A percentile compares a stretch with the other conserved stretches of the same genome.
Evolutionary conservation across 2,113 vertebrate species (phyloP).

Genomic region (Vulpes lagopus): DNA sequence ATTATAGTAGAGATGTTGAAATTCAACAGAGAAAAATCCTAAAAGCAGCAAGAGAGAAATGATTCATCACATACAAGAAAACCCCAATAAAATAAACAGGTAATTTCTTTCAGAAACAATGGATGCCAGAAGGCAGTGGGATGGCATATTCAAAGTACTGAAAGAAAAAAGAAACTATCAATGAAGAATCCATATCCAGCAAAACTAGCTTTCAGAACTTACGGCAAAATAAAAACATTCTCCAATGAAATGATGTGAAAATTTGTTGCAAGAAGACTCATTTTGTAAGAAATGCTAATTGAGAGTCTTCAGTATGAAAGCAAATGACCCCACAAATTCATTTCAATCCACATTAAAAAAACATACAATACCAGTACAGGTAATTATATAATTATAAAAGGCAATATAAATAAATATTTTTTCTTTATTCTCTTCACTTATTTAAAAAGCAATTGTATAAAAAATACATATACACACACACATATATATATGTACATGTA

Average conservation of each 20-base stretch:
- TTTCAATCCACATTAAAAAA: background rate
- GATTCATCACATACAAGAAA: background rate
- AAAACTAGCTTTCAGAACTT: constrained; percentile 20
- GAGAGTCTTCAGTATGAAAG: background rate
- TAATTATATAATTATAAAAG: constrained; percentile 20
- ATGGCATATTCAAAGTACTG: background rate
- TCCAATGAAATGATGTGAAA: background rate
- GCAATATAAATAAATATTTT: constrained; percentile 27
- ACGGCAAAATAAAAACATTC: constrained; percentile 11
- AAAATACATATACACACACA: background rate
- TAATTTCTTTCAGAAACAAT: constrained; percentile 32
- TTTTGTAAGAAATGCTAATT: background rate
- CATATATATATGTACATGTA: background rate
- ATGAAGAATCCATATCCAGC: background rate
- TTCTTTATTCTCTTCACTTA: constrained; percentile 1
- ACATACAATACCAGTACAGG: background rate
- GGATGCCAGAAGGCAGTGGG: background rate
- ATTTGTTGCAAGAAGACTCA: background rate
- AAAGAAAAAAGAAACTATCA: background rate
- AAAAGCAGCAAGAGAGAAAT: background rate
- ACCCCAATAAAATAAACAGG: background rate
- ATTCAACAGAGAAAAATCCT: background rate
- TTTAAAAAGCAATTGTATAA: constrained; percentile 14
- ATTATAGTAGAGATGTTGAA: background rate
- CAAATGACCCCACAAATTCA: background rate